Evolutionary conservation across 2,113 vertebrate genomes (phyloP), one percentile per base, ranked within the genome.

Genomic region (Cavia aperea): DNA sequence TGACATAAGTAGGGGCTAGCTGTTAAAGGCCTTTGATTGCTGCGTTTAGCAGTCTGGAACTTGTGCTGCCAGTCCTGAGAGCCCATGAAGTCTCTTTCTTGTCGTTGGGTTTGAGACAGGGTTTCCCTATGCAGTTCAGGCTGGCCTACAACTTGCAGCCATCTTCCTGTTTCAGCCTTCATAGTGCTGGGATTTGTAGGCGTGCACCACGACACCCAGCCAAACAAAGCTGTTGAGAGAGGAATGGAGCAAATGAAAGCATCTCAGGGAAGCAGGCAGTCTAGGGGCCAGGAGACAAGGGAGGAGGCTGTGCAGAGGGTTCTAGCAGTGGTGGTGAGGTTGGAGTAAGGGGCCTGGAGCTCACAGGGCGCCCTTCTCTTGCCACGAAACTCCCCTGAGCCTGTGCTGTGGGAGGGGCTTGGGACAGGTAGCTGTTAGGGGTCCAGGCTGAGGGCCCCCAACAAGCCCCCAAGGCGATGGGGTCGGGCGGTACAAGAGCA

Each of bases 341-440:
- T 0, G 33, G 7, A 7, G 21, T 51, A 65, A 62, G 19, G 33
- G 21, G 54, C 19, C 0, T 3, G 13, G n/a, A 12, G 33, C 54
- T 26, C 46, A 36, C 21, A 18, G n/a, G 29, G 5, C 77, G 11
- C 77, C 18, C 77, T 16, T 33, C 49, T 79, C 18, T 33, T 18
- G 8, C 75, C 6, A 1, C 33, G 46, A 36, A 16, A 7, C 12
- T 49, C 58, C 31, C 7, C 2, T 26, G 79, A 43, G 12, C 62
- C 15, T 18, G 36, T 39, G 46, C 36, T 89, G 29, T 56, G 70
- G 87, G 56, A 72, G 33, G 56, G 26, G 19, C 46, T 33, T 21
- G 13, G 21, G 33, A 15, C 19, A n/a, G 46, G n/a, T 15, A 18
- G 33, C n/a, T 16, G 63, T 10, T 11, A 31, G 6, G 81, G 31